Base-by-base conservation (phyloP, 30 jellyfish, hydroid and myxozoan species). In the Turritopsis rubra region DNA sequence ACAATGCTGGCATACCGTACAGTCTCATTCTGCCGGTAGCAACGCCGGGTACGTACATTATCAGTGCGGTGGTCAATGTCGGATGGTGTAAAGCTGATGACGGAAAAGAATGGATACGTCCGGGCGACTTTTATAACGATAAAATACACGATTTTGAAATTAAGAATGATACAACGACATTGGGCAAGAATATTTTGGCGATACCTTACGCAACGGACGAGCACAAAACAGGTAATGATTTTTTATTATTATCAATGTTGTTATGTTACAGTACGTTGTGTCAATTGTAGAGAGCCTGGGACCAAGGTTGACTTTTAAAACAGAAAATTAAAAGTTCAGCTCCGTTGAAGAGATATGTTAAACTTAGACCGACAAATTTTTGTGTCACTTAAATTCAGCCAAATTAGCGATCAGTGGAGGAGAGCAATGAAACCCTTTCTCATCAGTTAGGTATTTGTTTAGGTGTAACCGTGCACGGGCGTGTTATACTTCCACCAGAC, bases 101-200 rank as follows among this genome's bases (percentile, higher is more conserved):
- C 29, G 73, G 73, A 66, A 25, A 31, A 18, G 73, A 82, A 71
- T 82, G 88, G 88, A 82, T 82, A 16, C 24, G 29, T 17, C 83
- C 41, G 31, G 88, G 88, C 18, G 88, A 82, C 66, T 54, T 24
- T 82, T 82, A 65, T 25, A 82, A 82, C 65, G 88, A 82, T 21
- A 82, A 82, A 66, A 71, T 82, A 23, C 84, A 82, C 71, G 88
- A 82, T 82, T 82, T 41, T 82, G 88, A 82, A 82, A 30, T 82
- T 21, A 72, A 66, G 22, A 66, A 66, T 29, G 71, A 66, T 1
- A 71, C 88, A 8, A 26, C 85, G 26, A 17, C 29, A 26, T 23
- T 80, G 52, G 88, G 88, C 27, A 82, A 82, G 31, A 82, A 71
- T 82, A 82, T 82, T 28, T 8, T 22, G 0, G 83, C 29, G 7